Percentiles rank a stretch among this genome's conserved stretches.
Conservation (phyloP, 2,797 vertebrate species). For the Channallabes apus region DNA sequence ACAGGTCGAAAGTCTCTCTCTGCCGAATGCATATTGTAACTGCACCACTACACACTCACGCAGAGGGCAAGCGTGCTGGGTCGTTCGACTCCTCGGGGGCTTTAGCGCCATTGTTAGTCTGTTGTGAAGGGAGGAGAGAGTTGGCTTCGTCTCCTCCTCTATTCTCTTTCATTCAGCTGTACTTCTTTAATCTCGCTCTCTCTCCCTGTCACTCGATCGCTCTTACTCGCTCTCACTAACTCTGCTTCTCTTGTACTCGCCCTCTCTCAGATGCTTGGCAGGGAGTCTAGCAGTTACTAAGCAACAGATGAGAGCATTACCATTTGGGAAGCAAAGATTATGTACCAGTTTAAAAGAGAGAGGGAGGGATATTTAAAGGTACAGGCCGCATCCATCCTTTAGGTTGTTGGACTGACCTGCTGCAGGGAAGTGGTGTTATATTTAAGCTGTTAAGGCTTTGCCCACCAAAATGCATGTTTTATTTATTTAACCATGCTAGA, state of each 20-base stretch:
- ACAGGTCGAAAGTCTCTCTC: conserved; percentile 64
- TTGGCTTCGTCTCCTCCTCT: conserved; percentile 36
- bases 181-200: conserved; percentile 42
- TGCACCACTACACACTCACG: conserved; percentile 22
- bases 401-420: conserved; percentile 5
- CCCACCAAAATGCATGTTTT: neutral
- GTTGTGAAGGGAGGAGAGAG: conserved; percentile 40
- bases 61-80: conserved; percentile 10
- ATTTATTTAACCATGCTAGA: neutral
- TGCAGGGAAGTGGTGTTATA: conserved; percentile 12
- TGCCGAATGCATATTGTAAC: conserved; percentile 41
- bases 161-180: conserved; percentile 55
- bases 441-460: neutral
- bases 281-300: conserved; percentile 62
- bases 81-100: conserved; percentile 35
- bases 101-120: conserved; percentile 37
- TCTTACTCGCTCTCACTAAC: neutral
- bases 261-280: conserved; percentile 51
- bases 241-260: conserved; percentile 41
- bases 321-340: conserved; percentile 50
- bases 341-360: conserved; percentile 32
- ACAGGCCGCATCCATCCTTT: conserved; percentile 25
- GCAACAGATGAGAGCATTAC: conserved; percentile 62
- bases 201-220: conserved; percentile 4
- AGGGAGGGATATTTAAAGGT: conserved; percentile 36